These are phyloP conservation scores for Geopemphigus sp. DNA, from an alignment of 1,140 invertebrate genomes.

Conservation along the genomic window DNA sequence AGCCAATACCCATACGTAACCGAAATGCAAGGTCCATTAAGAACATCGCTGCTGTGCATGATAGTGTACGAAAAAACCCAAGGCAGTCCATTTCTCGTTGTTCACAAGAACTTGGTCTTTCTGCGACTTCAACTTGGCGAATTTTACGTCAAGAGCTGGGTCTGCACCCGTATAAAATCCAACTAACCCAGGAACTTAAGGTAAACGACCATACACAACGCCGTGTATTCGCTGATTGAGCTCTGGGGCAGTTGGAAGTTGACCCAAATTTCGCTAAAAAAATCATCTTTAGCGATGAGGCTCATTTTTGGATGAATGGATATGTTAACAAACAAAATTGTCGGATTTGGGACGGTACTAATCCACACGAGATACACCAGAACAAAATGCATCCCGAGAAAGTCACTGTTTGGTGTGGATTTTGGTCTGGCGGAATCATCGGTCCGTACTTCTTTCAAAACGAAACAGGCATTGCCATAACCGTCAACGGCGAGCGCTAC, in stretches of 20 bases:
- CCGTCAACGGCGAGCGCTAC: not conserved
- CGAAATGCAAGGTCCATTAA: not conserved
- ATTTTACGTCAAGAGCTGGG: not conserved
- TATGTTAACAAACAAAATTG: too few relatives aligned
- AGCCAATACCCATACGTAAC: not conserved
- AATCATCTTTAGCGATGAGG: not conserved
- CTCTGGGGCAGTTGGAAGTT: not conserved
- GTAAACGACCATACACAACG: not conserved
- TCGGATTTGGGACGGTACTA: not conserved
- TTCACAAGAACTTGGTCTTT: not conserved
- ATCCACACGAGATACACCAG: not conserved
- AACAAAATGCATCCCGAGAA: not conserved
- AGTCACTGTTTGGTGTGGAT: not conserved
- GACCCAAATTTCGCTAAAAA: not conserved
- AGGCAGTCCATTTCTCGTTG: not conserved
- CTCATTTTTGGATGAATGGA: too few relatives aligned
- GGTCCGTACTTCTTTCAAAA: not conserved
- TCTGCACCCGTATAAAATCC: constrained; percentile 5
- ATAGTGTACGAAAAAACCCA: not conserved
- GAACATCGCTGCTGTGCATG: not conserved
- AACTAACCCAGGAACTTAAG: not conserved
- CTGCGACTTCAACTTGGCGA: not conserved
- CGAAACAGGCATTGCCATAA: constrained; percentile 49
- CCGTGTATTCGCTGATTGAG: not conserved
- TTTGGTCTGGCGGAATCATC: not conserved